A percentile compares a stretch with the other conserved stretches of the same genome.
phyloP scores from a whole-genome alignment of 2,113 vertebrate species.

The Oostethus manadensis region DNA sequence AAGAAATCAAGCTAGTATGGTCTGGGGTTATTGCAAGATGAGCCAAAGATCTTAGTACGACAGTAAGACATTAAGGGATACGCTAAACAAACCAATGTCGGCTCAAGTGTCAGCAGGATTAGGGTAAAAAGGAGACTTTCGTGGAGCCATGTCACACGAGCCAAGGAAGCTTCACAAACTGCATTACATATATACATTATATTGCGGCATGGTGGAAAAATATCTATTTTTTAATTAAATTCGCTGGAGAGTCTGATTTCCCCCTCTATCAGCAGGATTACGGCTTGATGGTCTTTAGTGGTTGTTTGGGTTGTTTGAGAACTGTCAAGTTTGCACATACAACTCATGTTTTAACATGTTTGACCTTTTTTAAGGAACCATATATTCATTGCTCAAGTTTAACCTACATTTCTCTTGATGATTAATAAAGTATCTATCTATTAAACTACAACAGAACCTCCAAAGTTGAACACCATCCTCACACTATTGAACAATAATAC shows the following conservation, averaged over 20 bases:
- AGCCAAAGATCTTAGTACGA: neutral
- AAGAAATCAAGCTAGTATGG: neutral
- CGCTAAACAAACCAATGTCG: neutral
- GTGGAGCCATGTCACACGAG: neutral
- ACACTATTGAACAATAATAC: neutral
- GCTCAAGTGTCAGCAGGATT: constrained; percentile 4
- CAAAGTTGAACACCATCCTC: too few species aligned
- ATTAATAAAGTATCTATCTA: too few species aligned
- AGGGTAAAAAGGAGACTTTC: neutral
- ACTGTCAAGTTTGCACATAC: neutral
- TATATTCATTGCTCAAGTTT: neutral
- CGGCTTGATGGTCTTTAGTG: neutral
- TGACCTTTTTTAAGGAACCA: neutral
- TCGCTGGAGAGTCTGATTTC: neutral
- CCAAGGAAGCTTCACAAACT: neutral
- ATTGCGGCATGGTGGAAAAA: neutral
- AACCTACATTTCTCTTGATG: too few species aligned
- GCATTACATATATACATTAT: too few species aligned
- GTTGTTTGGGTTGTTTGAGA: neutral
- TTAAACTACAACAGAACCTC: neutral
- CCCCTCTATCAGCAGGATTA: neutral
- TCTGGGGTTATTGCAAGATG: neutral
- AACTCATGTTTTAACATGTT: neutral
- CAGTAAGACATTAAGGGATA: neutral
- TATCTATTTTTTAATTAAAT: neutral